These are phyloP conservation scores for Melanerpes aurifrons DNA, from an alignment of 2,113 vertebrate genomes.

Conservation along the genomic window DNA sequence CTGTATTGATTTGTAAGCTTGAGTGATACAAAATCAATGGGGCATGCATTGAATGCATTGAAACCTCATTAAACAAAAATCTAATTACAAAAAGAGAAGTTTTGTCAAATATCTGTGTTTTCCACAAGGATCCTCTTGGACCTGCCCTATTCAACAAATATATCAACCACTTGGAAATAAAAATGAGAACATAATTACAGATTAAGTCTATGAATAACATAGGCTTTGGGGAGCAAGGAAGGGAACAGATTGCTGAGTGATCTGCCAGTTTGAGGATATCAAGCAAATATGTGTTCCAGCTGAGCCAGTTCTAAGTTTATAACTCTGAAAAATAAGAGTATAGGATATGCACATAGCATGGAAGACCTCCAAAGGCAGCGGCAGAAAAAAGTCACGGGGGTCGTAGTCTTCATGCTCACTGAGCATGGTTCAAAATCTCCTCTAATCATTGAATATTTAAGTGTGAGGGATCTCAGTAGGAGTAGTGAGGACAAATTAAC, in stretches of 20 bases:
- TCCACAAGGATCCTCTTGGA: neutral
- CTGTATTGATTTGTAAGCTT: neutral
- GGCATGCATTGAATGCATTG: neutral
- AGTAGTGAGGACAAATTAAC: slow-evolving; percentile 37
- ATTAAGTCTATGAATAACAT: slow-evolving; percentile 47
- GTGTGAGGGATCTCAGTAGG: neutral
- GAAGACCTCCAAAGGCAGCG: neutral
- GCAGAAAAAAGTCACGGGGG: neutral
- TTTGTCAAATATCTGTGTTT: slow-evolving; percentile 10
- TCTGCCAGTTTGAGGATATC: slow-evolving; percentile 45
- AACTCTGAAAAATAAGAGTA: slow-evolving; percentile 11
- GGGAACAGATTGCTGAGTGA: slow-evolving; percentile 41
- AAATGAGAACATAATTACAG: slow-evolving; percentile 26
- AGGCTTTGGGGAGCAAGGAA: neutral
- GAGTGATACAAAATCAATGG: slow-evolving; percentile 49
- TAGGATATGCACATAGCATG: neutral
- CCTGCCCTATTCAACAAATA: slow-evolving; percentile 16
- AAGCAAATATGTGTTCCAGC: slow-evolving; percentile 5
- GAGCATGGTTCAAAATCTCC: neutral
- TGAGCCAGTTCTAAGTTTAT: slow-evolving; percentile 9
- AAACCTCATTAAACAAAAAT: neutral
- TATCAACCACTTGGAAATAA: slow-evolving; percentile 34
- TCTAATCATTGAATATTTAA: slow-evolving; percentile 1
- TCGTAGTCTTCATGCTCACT: neutral
- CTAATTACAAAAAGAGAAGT: slow-evolving; percentile 27